Evolutionary conservation across 92 coral and sea anemone species (phyloP).

Genomic region (Siderastrea radians): DNA sequence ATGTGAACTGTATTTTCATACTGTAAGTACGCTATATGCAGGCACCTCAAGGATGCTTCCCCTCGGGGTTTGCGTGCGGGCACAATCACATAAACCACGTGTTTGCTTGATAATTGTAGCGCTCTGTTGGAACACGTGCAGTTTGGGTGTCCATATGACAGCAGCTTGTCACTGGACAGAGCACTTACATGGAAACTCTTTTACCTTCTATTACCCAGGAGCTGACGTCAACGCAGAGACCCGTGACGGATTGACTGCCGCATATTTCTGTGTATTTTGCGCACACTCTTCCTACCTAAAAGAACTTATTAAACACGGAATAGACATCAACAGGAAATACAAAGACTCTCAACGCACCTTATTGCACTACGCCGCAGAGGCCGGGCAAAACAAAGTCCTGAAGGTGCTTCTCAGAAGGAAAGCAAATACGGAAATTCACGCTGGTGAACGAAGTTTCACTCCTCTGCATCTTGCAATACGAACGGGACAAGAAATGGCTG

Average conservation of each 20-base stretch:
- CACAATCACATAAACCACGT: no score
- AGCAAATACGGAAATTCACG: constrained; percentile 72
- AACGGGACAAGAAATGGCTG: constrained; percentile 67
- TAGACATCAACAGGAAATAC: constrained; percentile 75
- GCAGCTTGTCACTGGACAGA: no score
- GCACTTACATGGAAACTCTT: no score
- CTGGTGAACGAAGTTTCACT: constrained; percentile 68
- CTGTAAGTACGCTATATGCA: no score
- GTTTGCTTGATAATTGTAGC: no score
- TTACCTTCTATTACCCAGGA: constrained; percentile 28
- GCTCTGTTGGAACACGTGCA: no score
- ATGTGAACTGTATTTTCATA: no score
- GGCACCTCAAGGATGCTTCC: no score
- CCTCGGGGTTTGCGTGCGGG: no score
- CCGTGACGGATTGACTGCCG: constrained; percentile 74
- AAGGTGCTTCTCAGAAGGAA: constrained; percentile 65
- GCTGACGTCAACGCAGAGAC: constrained; percentile 83
- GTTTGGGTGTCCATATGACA: no score
- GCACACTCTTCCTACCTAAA: constrained; percentile 74
- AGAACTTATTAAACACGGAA: constrained; percentile 71
- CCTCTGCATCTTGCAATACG: constrained; percentile 80
- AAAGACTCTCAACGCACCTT: constrained; percentile 66
- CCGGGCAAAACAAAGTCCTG: constrained; percentile 59
- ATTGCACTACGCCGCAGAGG: constrained; percentile 74
- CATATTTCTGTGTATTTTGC: constrained; percentile 64